Base-by-base conservation (phyloP, 92 coral and sea anemone species). In the Montipora capitata region DNA sequence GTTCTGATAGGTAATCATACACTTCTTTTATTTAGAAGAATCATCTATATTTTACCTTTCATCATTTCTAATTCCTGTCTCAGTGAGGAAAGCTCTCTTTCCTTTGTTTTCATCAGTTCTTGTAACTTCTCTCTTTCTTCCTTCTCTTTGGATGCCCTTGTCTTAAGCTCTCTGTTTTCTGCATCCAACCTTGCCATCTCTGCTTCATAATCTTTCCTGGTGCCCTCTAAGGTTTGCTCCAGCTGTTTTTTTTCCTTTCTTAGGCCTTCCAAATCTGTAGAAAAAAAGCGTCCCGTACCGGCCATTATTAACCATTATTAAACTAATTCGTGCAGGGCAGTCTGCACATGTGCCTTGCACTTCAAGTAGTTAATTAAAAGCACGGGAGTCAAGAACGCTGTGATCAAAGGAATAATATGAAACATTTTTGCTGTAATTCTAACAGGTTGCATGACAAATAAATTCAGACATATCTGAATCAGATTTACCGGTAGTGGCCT, bases 81-180 rank as follows among this genome's bases (percentile, higher is more conserved):
- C 49, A 77, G 49, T 40, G 39, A 40, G 27, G 11, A 4, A 12
- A 58, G 15, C 67, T 58, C 52, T 17, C 80, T 58, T 13, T 76
- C 68, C 68, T 15, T 76, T 17, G 13, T 39, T 40, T 57, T 76
- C 7, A 77, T 45, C 56, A 59, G 14, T 77, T 77, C 68, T 59
- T 77, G 68, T 45, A 14, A 77, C n/a, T 10, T 77, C 69, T 77
- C 69, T 58, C 69, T 77, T 59, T 77, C 81, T n/a, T 77, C 16
- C 40, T 77, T 77, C 56, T 58, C 81, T 59, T 77, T 40, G 10
- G 14, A 58, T 15, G 81, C 81, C 40, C 81, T 59, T 39, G 81
- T 68, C 73, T 68, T 68, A 5, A 40, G 44, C 73, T 68, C 73
- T 68, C 44, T 65, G 70, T 65, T 65, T 65, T 65, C 70, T 65